Evolutionary conservation across 2,888 invertebrate genomes (phyloP).

Genomic region (Trissoscelio sp.): DNA sequence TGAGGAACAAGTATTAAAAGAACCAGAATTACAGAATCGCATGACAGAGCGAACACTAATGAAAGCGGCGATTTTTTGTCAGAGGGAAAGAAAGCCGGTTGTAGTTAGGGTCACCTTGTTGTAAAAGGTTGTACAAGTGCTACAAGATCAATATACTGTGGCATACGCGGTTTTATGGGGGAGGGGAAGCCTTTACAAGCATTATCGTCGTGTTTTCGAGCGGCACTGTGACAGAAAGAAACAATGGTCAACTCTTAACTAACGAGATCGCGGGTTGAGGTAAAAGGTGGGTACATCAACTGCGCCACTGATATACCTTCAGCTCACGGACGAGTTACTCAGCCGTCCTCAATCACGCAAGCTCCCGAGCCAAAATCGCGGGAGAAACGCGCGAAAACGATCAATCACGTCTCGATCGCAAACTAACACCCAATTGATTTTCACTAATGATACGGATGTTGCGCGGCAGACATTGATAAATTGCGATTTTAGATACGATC

Average conservation of each 20-base stretch:
- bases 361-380: constrained; percentile 10
- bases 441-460: constrained; percentile 34
- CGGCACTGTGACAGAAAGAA: constrained; percentile 33
- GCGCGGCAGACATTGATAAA: constrained; percentile 39
- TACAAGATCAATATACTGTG: constrained; percentile 51
- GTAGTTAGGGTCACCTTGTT: constrained; percentile 65
- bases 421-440: constrained; percentile 25
- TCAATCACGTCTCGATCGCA: constrained; percentile 11
- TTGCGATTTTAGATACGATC: constrained; percentile 18
- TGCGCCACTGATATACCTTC: constrained; percentile 30
- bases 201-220: constrained; percentile 36
- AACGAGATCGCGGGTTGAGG: constrained; percentile 39
- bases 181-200: constrained; percentile 24
- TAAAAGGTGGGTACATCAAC: constrained; percentile 26
- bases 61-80: constrained; percentile 37
- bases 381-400: constrained; percentile 6
- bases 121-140: constrained; percentile 62
- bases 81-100: constrained; percentile 19
- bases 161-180: constrained; percentile 12
- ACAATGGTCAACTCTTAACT: constrained; percentile 56
- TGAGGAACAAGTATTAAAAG: neutral
- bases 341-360: constrained; percentile 29
- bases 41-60: constrained; percentile 23
- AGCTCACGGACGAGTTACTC: constrained; percentile 59
- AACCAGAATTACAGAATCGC: constrained; percentile 12